Evolutionary conservation across 2,113 vertebrate species (phyloP), one percentile per base, ranked within the genome.

Genomic region (Tinamus guttatus): DNA sequence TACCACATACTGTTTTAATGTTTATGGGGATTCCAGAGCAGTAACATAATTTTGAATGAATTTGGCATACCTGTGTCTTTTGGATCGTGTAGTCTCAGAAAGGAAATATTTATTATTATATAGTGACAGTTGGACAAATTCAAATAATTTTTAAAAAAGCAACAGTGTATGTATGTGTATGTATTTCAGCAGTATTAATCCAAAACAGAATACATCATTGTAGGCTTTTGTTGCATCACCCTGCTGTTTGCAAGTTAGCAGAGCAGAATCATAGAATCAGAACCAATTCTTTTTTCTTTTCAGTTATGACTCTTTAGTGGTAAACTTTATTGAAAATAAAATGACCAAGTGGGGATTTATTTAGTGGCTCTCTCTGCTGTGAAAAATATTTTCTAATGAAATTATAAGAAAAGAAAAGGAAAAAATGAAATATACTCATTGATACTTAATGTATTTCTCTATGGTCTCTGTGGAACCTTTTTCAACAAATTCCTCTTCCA

Each of bases 11-110:
- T 81, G 52, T 49, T 84, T 76, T 64, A 79, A 93, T 54, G 70
- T 79, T 92, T 85, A 82, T 73, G 78, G 40, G 38, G 36, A 85
- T 95, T 95, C 67, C 91, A 85, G 58, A 76, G 58, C 4, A 22
- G 49, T 69, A 82, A n/a, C 54, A 77, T 85, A 87, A 87, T 65
- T 71, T 70, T 41, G 13, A 85, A 71, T 56, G 49, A 74, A 65
- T 92, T 91, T 79, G 28, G 56, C 43, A 40, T 52, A 52, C 58
- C 65, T 65, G 24, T 1, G 4, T 24, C 3, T 62, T 90, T 92
- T 73, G 40, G 22, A 58, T 85, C 70, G 6, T 19, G 19, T 19
- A 78, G 27, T 32, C 16, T 38, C 52, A 49, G 30, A 67, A 87
- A 54, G 19, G 78, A 88, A 18, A 20, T 11, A 60, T 43, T 79